phyloP scores from a whole-genome alignment of 2,113 vertebrate species.

The Melospiza melodia region DNA sequence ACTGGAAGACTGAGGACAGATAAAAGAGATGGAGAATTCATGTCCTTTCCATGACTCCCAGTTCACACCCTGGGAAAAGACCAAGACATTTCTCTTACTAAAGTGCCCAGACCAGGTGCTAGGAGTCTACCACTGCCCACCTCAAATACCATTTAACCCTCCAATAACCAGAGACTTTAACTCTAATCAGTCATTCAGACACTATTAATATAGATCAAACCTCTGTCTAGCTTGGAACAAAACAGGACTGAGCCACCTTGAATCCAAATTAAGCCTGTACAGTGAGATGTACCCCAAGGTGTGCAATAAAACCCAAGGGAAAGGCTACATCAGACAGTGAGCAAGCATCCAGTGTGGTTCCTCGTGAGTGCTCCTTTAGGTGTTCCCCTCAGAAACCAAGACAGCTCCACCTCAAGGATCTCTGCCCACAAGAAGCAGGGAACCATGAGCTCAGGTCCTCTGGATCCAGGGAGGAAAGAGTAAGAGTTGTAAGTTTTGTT shows the following conservation, averaged over 20 bases:
- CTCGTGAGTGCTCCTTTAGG: neutral
- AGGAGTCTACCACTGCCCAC: neutral
- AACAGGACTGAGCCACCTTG: neutral
- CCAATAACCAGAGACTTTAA: neutral
- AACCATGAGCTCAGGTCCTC: neutral
- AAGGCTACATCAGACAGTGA: neutral
- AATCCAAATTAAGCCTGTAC: neutral
- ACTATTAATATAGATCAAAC: neutral
- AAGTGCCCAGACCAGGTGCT: neutral
- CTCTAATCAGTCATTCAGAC: neutral
- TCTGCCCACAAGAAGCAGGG: neutral
- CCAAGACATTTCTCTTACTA: neutral
- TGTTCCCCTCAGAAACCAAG: neutral
- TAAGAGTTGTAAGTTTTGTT: neutral
- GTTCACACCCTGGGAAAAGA: constrained; percentile 81
- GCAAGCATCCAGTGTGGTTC: neutral
- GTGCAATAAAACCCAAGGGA: neutral
- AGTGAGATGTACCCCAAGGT: neutral
- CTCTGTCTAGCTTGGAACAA: neutral
- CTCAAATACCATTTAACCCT: neutral
- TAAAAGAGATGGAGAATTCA: constrained; percentile 85
- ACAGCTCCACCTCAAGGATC: neutral
- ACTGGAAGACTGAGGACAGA: constrained; percentile 70
- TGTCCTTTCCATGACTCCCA: constrained; percentile 93
- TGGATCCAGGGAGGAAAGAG: neutral